Percentiles rank a stretch among this genome's conserved stretches.
phyloP scores from a whole-genome alignment of 2,797 vertebrate species.

The Macropodus opercularis region DNA sequence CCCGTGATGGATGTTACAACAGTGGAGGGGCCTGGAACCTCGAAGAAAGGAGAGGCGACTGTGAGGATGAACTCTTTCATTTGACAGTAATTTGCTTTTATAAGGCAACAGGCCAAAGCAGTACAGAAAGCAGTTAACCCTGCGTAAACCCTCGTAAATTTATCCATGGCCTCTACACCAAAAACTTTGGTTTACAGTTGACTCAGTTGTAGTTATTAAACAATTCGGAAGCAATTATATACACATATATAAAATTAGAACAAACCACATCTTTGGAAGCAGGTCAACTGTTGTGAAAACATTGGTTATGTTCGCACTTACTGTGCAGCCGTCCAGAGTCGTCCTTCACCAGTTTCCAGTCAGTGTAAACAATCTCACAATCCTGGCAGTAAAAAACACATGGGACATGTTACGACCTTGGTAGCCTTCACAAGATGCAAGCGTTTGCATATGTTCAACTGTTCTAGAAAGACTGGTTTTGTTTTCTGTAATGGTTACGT shows the following conservation, averaged over 20 bases:
- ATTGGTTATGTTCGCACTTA: conserved; percentile 72
- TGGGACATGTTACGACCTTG: neutral
- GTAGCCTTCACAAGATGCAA: no score
- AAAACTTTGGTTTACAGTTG: conserved; percentile 5
- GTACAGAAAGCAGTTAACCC: conserved; percentile 14
- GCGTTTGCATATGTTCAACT: no score
- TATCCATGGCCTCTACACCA: conserved; percentile 15
- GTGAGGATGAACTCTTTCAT: conserved; percentile 2
- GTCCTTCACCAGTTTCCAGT: conserved; percentile 89
- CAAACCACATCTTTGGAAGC: neutral
- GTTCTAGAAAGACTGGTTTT: no score
- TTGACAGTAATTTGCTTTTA: conserved; percentile 13
- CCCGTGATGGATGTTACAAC: conserved; percentile 77
- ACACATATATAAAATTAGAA: conserved; percentile 5
- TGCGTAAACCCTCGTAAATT: conserved; percentile 2
- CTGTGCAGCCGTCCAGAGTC: conserved; percentile 80
- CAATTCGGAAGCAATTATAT: conserved; percentile 3
- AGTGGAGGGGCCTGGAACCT: conserved; percentile 84
- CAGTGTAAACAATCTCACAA: conserved; percentile 89
- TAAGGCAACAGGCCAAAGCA: neutral
- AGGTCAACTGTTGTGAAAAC: neutral
- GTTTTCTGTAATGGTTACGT: no score
- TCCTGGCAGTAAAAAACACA: conserved; percentile 77
- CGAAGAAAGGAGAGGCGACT: conserved; percentile 30
- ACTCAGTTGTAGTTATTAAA: conserved; percentile 20